These are phyloP conservation scores for Harpagoxenus sublaevis DNA, from an alignment of 2,888 invertebrate genomes.

Conservation along the genomic window DNA sequence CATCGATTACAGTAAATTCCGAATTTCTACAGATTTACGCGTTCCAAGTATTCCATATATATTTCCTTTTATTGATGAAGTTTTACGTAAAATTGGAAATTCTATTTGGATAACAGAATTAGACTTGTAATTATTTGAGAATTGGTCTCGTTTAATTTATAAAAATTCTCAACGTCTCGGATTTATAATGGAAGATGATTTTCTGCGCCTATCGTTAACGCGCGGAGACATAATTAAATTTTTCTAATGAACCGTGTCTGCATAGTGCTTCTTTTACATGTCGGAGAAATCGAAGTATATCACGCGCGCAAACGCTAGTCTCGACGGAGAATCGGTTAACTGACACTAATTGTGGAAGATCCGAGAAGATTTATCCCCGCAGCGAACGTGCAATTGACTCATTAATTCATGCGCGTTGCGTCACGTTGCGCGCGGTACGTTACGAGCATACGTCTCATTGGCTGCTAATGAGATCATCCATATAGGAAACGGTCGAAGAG, in stretches of 20 bases:
- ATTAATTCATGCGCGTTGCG: slow-evolving; percentile 72
- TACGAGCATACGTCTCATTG: slow-evolving; percentile 63
- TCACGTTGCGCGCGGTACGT: slow-evolving; percentile 65
- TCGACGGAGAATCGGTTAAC: slow-evolving; percentile 62
- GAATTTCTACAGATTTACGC: not conserved
- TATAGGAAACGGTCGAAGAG: slow-evolving; percentile 52
- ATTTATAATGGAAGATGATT: not conserved
- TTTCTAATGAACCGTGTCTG: slow-evolving; percentile 1
- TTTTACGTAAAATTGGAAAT: not conserved
- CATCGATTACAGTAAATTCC: not conserved
- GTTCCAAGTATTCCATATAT: not conserved
- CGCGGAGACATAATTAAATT: slow-evolving; percentile 9
- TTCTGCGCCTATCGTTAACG: not conserved
- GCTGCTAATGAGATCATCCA: slow-evolving; percentile 70
- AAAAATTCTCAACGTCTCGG: not conserved
- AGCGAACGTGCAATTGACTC: slow-evolving; percentile 70
- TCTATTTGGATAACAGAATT: not conserved
- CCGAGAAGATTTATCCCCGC: slow-evolving; percentile 71
- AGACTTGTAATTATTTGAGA: no score
- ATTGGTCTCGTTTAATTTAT: not conserved
- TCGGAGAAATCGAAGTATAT: slow-evolving; percentile 18
- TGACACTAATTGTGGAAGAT: slow-evolving; percentile 71
- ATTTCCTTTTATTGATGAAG: not conserved
- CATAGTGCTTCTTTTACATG: not conserved
- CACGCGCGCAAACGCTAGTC: slow-evolving; percentile 27